Percentiles rank a stretch among this genome's conserved stretches.
Evolutionary conservation across 2,888 invertebrate species (phyloP).

Genomic region (Eristalis tenax): DNA sequence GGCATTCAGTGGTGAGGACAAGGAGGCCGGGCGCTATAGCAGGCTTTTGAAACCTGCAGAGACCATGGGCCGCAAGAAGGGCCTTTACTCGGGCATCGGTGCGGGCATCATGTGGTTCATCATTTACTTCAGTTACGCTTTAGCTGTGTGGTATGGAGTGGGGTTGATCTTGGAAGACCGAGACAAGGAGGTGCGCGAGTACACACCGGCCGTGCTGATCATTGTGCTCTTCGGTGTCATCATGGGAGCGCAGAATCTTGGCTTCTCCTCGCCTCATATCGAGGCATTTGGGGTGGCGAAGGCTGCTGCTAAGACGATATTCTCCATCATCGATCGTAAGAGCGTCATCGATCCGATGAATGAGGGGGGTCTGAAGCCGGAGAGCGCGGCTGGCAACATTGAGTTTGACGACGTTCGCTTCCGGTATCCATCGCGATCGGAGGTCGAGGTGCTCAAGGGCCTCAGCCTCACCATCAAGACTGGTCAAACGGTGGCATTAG

Average conservation of each 20-base stretch:
- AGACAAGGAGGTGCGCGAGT: constrained; percentile 83
- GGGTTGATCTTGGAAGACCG: constrained; percentile 86
- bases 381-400: constrained; percentile 84
- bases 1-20: constrained; percentile 89
- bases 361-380: constrained; percentile 84
- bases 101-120: constrained; percentile 89
- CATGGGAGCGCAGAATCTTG: constrained; percentile 89
- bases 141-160: constrained; percentile 92
- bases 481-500: constrained; percentile 88
- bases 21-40: constrained; percentile 85
- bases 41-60: constrained; percentile 84
- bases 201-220: constrained; percentile 87
- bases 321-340: constrained; percentile 86
- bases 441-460: constrained; percentile 88
- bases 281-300: constrained; percentile 88
- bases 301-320: constrained; percentile 88
- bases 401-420: constrained; percentile 87
- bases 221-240: constrained; percentile 90
- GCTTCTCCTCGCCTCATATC: constrained; percentile 88
- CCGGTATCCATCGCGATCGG: constrained; percentile 88
- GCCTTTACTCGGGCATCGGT: constrained; percentile 86
- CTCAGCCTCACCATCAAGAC: constrained; percentile 84
- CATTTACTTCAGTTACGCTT: constrained; percentile 87
- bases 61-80: constrained; percentile 85
- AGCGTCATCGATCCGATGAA: constrained; percentile 88